Conservation (phyloP, 2,888 invertebrate genomes). For the Monopis laevigella region DNA sequence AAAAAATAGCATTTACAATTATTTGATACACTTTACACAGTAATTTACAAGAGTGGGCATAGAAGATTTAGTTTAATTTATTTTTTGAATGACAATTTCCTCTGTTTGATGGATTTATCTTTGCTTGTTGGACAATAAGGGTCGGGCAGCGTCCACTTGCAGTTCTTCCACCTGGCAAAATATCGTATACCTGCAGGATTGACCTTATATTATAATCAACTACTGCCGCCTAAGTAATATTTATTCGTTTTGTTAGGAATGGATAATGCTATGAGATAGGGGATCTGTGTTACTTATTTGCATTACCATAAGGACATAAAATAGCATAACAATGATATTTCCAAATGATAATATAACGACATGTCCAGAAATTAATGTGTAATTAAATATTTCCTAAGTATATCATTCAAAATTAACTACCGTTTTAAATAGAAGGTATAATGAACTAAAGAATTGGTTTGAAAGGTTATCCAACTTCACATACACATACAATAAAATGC, state of each 20-base stretch:
- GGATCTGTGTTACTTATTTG: constrained; percentile 1
- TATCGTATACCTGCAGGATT: constrained; percentile 79
- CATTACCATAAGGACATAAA: neutral
- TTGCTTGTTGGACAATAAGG: constrained; percentile 71
- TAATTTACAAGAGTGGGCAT: constrained; percentile 41
- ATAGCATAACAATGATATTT: too few species aligned
- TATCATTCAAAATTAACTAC: too few species aligned
- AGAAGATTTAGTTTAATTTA: constrained; percentile 47
- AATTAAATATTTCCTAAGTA: too few species aligned
- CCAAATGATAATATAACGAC: too few species aligned
- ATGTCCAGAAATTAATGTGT: too few species aligned
- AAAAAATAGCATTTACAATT: constrained; percentile 63
- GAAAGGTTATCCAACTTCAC: too few species aligned
- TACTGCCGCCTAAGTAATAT: constrained; percentile 51
- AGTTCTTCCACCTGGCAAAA: constrained; percentile 88
- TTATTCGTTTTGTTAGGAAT: neutral
- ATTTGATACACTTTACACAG: constrained; percentile 47
- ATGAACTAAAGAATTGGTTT: too few species aligned
- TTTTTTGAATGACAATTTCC: constrained; percentile 62
- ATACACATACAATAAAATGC: too few species aligned
- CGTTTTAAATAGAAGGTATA: too few species aligned
- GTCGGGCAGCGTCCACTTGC: constrained; percentile 79
- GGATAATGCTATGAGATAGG: constrained; percentile 3
- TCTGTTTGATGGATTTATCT: constrained; percentile 60
- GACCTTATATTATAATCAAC: constrained; percentile 65